phyloP scores from a whole-genome alignment of 2,888 invertebrate species.

The Dastarcus helophoroides region DNA sequence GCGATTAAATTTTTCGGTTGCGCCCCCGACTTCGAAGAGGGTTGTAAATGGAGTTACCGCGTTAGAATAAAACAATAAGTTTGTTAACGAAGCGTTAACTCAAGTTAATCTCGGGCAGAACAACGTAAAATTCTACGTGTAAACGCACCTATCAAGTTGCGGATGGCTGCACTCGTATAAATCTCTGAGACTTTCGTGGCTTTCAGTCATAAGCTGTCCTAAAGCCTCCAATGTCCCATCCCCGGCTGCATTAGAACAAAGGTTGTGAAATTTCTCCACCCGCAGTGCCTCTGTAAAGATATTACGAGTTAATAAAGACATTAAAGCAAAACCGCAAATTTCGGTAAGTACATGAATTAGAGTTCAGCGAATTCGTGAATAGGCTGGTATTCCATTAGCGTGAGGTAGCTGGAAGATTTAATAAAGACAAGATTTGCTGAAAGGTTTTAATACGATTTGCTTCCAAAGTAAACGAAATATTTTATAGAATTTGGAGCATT shows the following conservation, averaged over 20 bases:
- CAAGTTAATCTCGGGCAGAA: too few relatives aligned
- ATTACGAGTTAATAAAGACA: background rate
- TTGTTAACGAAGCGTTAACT: too few relatives aligned
- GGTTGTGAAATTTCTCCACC: conserved; percentile 62
- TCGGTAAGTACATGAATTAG: too few relatives aligned
- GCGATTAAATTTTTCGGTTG: background rate
- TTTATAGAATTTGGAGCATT: too few relatives aligned
- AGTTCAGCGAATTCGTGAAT: too few relatives aligned
- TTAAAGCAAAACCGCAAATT: too few relatives aligned
- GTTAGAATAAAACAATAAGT: background rate
- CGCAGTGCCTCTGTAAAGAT: conserved; percentile 65
- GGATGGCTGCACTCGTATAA: conserved; percentile 91
- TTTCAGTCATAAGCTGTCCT: conserved; percentile 76
- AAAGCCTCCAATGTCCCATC: conserved; percentile 43
- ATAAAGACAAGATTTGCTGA: too few relatives aligned
- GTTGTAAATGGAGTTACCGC: background rate
- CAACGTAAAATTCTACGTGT: too few relatives aligned
- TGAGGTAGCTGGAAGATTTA: too few relatives aligned
- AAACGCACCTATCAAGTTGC: conserved; percentile 53
- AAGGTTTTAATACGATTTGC: too few relatives aligned
- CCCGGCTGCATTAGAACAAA: conserved; percentile 42
- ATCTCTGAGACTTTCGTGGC: conserved; percentile 74
- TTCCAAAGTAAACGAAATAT: too few relatives aligned
- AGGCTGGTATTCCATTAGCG: too few relatives aligned
- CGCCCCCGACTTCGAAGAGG: background rate